These are phyloP conservation scores for Morpho helenor DNA, from an alignment of 2,888 invertebrate genomes.

Conservation along the genomic window DNA sequence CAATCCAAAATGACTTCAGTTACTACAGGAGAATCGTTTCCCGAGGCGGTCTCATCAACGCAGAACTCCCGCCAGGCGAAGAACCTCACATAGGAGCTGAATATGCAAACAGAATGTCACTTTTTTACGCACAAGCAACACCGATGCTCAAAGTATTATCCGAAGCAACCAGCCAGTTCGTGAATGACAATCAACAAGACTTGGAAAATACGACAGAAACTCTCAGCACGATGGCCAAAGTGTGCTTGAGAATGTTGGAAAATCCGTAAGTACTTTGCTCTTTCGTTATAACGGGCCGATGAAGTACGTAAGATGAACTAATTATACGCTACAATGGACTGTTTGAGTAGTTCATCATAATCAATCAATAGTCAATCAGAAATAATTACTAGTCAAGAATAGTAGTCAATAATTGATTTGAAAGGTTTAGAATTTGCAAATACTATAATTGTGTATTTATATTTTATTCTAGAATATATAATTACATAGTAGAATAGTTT, in stretches of 20 bases:
- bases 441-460: no score
- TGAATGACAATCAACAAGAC: slow-evolving; percentile 89
- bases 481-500: no score
- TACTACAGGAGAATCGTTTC: slow-evolving; percentile 94
- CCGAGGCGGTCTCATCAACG: slow-evolving; percentile 81
- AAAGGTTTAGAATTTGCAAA: no score
- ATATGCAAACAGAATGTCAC: slow-evolving; percentile 93
- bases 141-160: slow-evolving; percentile 95
- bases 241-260: slow-evolving; percentile 94
- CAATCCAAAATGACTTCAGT: slow-evolving; percentile 97
- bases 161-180: slow-evolving; percentile 93
- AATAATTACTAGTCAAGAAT: background rate
- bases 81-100: slow-evolving; percentile 83
- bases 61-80: slow-evolving; percentile 60
- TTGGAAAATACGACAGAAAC: slow-evolving; percentile 96
- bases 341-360: no score
- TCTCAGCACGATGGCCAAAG: slow-evolving; percentile 96
- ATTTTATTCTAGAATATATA: no score
- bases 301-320: no score
- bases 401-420: no score
- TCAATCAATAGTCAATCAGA: no score
- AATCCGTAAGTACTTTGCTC: slow-evolving; percentile 86
- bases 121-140: slow-evolving; percentile 96
- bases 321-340: no score
- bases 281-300: background rate